Evolutionary conservation across 2,888 invertebrate genomes (phyloP), one percentile per base, ranked within the genome.

Genomic region (Eupithecia subumbrata): DNA sequence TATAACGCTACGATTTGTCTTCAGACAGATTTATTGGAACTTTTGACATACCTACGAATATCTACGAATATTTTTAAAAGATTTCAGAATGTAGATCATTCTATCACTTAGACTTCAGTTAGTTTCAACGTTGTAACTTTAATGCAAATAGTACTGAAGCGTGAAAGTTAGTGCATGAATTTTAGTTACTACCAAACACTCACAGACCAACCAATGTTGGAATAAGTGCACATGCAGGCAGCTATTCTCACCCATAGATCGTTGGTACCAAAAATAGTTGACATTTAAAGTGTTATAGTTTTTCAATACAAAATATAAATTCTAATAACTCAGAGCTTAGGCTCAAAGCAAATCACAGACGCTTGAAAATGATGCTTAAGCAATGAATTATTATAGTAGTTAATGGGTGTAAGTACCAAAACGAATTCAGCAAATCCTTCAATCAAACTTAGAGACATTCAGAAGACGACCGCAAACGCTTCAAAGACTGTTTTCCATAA

Each of bases 401-500:
- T 56, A 18, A 16, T 16, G 8, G 16, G 34, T 34, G 66, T 67
- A 43, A 14, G 25, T 60, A 60, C 0, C 12, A 25, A 43, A 68
- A 68, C 43, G 43, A 45, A 68, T 68, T 68, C 16, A 63, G 56
- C 52, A 60, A 69, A 56, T 37, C 71, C 22, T 71, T 71, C 25
- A 69, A 72, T 75, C 63, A 71, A 68, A 48, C 56, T 67, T 30
- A 52, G 37, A 25, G 69, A 67, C 37, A 71, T 76, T 74, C 76
- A 74, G 66, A 74, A 43, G 69, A 76, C 64, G 63, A 66, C 70
- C 76, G 64, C 77, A 77, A 72, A 77, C 72, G 69, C 66, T 72
- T 68, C 71, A 63, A 68, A 72, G 75, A 68, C 75, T 72, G 68
- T 40, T 75, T 77, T 77, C 60, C 77, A 77, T 77, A 77, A 77